phyloP scores from a whole-genome alignment of 1,140 invertebrate species.

The Sitophilus oryzae region DNA sequence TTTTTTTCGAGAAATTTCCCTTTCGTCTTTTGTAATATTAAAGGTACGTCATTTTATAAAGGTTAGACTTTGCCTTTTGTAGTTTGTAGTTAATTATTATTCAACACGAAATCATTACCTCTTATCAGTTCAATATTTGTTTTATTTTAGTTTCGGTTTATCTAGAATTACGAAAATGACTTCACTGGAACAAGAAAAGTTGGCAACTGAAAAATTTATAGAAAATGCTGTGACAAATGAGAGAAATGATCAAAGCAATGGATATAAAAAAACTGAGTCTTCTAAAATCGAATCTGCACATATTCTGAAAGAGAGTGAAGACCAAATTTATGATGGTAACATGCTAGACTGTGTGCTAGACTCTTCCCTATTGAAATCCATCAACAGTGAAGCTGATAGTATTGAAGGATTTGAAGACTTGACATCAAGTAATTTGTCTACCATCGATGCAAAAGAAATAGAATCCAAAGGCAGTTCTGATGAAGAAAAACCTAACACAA shows the following conservation, averaged over 20 bases:
- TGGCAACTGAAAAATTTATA: not conserved
- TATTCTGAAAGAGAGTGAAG: not conserved
- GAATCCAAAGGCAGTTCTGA: not conserved
- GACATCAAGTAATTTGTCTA: not conserved
- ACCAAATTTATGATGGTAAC: slow-evolving; percentile 10
- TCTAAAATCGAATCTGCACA: not conserved
- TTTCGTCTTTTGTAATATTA: no score
- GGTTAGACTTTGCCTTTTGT: no score
- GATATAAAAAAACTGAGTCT: not conserved
- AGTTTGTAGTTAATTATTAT: no score
- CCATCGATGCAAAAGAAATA: not conserved
- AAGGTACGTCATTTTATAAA: no score
- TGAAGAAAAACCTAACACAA: not conserved
- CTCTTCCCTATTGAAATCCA: not conserved
- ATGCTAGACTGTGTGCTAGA: not conserved
- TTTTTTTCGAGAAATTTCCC: no score
- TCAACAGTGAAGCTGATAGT: not conserved
- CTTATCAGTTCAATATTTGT: no score
- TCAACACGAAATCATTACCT: no score
- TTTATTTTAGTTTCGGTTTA: no score
- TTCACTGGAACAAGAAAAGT: not conserved
- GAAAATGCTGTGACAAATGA: slow-evolving; percentile 7
- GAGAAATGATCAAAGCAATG: not conserved
- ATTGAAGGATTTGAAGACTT: not conserved
- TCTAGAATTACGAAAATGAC: slow-evolving; percentile 2